Percentiles rank a stretch among this genome's conserved stretches.
These are phyloP conservation scores for Agapornis canus DNA, from an alignment of 2,797 vertebrate genomes.

Conservation along the genomic window DNA sequence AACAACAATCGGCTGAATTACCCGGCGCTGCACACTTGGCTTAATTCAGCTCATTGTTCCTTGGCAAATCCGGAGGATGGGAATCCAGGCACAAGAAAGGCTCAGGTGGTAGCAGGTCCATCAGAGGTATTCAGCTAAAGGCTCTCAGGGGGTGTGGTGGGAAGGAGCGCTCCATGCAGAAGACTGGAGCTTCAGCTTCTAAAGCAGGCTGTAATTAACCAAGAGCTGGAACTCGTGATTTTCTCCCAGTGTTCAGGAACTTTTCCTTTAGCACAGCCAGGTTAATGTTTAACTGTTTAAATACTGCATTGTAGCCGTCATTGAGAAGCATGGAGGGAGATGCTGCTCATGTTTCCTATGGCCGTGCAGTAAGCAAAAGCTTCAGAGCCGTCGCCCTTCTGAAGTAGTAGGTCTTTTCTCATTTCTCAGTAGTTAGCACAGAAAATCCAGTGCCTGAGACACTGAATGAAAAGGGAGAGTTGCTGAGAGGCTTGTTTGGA, in stretches of 20 bases:
- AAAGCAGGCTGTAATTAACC: not conserved
- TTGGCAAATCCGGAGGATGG: constrained; percentile 65
- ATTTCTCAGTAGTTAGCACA: not conserved
- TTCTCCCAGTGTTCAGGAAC: not conserved
- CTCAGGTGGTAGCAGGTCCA: constrained; percentile 74
- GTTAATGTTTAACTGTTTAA: not conserved
- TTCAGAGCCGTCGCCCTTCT: not conserved
- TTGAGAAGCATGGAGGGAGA: not conserved
- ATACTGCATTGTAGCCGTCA: fast-evolving
- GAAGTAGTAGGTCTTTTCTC: not conserved
- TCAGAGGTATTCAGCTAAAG: not conserved
- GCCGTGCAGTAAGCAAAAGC: not conserved
- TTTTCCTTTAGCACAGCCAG: not conserved
- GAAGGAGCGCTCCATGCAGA: not conserved
- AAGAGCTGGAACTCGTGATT: not conserved
- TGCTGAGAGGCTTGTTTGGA: not conserved
- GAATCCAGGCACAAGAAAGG: constrained; percentile 74
- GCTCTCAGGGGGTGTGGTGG: not conserved
- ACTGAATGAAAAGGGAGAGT: not conserved
- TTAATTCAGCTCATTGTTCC: constrained; percentile 77
- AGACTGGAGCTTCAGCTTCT: not conserved
- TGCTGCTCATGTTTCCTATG: fast-evolving
- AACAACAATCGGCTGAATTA: constrained; percentile 84
- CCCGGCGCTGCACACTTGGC: constrained; percentile 74
- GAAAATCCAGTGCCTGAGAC: not conserved